Evolutionary conservation across 1,140 invertebrate genomes (phyloP), one percentile per base, ranked within the genome.

Genomic region (Medauroidea extradentata): DNA sequence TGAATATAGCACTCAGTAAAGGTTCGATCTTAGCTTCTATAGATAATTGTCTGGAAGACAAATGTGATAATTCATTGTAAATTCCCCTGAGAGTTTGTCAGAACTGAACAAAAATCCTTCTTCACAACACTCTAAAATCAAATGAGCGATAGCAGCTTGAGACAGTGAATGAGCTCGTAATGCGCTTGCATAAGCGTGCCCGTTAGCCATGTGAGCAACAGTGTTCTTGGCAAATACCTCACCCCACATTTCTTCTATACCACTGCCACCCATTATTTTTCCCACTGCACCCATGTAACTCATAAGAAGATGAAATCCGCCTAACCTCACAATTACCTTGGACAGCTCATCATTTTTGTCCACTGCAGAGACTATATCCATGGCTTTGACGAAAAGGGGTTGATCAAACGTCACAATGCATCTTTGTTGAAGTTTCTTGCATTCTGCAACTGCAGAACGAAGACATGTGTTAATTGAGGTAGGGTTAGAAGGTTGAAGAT

Each of bases 251-350:
- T 73, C 69, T 64, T 74, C 65, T 9, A 75, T 62, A 16, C 69
- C 73, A 63, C 68, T 72, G 60, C 71, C 72, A 61, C 70, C 61
- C 71, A 76, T 76, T 57, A 74, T 71, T 62, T 70, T 61, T 50
- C 74, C 75, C 55, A 77, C 71, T 51, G 69, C 57, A 59, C 67
- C 70, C 53, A 75, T n/a, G 65, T 67, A 75, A 4, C 67, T 74
- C 70, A 75, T 73, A 2, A 73, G 61, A 29, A 74, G 48, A 56
- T 76, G 69, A 61, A 73, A 74, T 49, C 67, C 67, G 25, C 69
- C 66, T 29, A 70, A 57, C 48, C 65, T 60, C 3, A 53, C 21
- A 53, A 65, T 38, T 50, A 66, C 21, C n/a, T 60, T 57, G 8
- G 57, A 60, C 11, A 67, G 44, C 3, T 25, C 46, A 24, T 59